Evolutionary conservation across 2,113 vertebrate species (phyloP), one percentile per base, ranked within the genome.

Genomic region (Sarotherodon lohbergeri): DNA sequence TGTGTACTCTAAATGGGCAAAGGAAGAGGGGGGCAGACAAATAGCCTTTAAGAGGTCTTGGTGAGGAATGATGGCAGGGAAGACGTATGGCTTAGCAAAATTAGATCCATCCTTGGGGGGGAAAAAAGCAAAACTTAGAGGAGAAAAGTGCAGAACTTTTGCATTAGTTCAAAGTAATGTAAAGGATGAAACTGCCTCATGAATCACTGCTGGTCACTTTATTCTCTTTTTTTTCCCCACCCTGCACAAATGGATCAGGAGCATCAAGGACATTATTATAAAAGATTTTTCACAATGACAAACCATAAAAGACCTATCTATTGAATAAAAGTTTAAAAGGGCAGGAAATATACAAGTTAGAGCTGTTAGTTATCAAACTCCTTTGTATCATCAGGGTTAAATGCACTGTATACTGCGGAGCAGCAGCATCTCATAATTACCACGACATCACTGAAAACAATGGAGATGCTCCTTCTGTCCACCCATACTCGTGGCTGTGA

Each of bases 11-110:
- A 82, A 92, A 89, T 86, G 89, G 57, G 48, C 46, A 68, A 59
- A 87, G 61, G 66, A 90, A 82, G 84, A 61, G 71, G 56, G 68
- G 61, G 41, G 29, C 89, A 94, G 90, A 95, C 85, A 87, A 89
- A 92, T 59, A 86, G 91, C 90, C 90, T 93, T 95, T 87, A 92
- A 88, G 86, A 87, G 84, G 81, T 92, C 89, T 89, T 54, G 41
- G 68, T 83, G 88, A 92, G 87, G 61, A 90, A 86, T 39, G 83
- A 86, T 83, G 88, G 73, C 8, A 4, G 73, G 14, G 82, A 87
- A 94, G 85, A 93, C 14, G 3, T 85, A 84, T 56, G 83, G 56
- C 84, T 95, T 86, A 92, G 88, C 88, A 93, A 71, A 94, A 89
- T 88, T 48, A 89, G 71, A 90, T 88, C 78, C 57, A 83, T 90